Evolutionary conservation across 2,113 vertebrate species (phyloP).

Genomic region (Gnathonemus echidnorhynchus): DNA sequence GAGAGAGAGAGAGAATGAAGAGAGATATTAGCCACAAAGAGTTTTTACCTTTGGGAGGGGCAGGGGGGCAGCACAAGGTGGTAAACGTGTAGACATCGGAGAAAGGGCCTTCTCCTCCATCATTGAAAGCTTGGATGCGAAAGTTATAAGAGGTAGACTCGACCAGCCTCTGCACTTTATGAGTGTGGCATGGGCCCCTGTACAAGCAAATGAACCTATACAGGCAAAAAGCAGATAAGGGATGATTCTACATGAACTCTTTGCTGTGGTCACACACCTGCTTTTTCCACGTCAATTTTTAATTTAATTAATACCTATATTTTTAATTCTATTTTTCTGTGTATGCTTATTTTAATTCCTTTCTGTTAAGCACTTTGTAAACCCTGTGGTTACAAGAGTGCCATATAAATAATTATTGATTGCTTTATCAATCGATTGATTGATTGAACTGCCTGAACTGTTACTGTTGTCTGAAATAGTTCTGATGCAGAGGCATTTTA

Average conservation of each 20-base stretch:
- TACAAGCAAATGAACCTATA: conserved; percentile 87
- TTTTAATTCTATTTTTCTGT: no score
- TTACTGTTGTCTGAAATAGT: not conserved
- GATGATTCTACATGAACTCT: not conserved
- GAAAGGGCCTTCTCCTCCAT: conserved; percentile 91
- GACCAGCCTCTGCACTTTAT: conserved; percentile 96
- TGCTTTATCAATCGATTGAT: no score
- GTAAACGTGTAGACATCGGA: conserved; percentile 89
- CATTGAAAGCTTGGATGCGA: conserved; percentile 96
- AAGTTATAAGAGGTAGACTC: conserved; percentile 93
- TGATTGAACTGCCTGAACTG: not conserved
- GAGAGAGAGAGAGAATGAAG: not conserved
- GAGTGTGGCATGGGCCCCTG: conserved; percentile 96
- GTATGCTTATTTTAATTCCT: no score
- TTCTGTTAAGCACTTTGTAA: no score
- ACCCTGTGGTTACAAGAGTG: no score
- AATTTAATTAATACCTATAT: no score
- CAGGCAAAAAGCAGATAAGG: conserved; percentile 17
- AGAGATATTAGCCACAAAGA: not conserved
- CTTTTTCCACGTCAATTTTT: not conserved
- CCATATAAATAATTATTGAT: no score
- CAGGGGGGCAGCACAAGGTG: conserved; percentile 86
- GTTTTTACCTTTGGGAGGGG: conserved; percentile 81
- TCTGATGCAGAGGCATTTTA: not conserved
- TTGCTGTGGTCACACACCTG: not conserved